phyloP scores from a whole-genome alignment of 2,888 invertebrate genomes.

The Polymixis lichenea region DNA sequence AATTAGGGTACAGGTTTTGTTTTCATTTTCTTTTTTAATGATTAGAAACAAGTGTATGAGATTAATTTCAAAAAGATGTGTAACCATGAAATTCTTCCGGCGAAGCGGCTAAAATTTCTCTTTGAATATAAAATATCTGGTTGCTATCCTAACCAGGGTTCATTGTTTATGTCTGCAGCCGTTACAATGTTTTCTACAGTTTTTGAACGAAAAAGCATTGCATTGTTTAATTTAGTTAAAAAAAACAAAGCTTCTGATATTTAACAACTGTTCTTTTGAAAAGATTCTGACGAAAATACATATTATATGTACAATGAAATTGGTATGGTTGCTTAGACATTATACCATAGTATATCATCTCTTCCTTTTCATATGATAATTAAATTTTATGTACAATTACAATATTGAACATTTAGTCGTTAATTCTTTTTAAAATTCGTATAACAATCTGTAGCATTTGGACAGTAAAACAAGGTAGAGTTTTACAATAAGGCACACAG shows the following conservation, averaged over 20 bases:
- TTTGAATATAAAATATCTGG: neutral
- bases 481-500: neutral
- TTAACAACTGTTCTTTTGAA: neutral
- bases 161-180: neutral
- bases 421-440: no score
- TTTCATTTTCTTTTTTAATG: no score
- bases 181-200: neutral
- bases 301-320: neutral
- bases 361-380: no score
- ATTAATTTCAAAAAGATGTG: no score
- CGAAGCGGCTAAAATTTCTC: neutral
- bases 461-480: neutral
- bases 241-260: neutral
- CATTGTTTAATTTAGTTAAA: conserved; percentile 1
- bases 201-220: neutral
- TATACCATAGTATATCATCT: neutral
- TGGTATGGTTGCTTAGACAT: neutral
- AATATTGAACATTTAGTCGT: no score
- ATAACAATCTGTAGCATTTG: no score
- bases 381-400: no score
- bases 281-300: neutral
- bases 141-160: neutral
- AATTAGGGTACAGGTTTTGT: no score
- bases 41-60: no score
- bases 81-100: no score